Conservation (phyloP, 64 coral and sea anemone species). For the Dendronephthya gigantea region DNA sequence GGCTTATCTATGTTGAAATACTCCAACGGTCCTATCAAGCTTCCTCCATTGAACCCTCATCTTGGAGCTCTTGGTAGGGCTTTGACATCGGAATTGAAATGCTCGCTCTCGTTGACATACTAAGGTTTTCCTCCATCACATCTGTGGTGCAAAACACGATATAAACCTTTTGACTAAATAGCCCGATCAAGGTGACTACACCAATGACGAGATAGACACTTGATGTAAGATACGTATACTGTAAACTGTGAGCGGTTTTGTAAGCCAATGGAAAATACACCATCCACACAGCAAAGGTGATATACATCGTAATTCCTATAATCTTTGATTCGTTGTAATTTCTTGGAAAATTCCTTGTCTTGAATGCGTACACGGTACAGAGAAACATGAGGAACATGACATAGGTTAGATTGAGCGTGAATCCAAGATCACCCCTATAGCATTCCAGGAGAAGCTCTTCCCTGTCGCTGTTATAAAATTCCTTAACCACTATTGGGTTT, state of each 20-base stretch:
- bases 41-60: no score
- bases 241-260: constrained; percentile 10
- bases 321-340: constrained; percentile 49
- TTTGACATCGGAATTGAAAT: no score
- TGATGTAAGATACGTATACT: not conserved
- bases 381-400: constrained; percentile 23
- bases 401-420: constrained; percentile 26
- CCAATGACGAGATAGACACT: not conserved
- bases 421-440: not conserved
- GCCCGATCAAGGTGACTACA: not conserved
- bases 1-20: no score
- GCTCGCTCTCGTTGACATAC: no score
- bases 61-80: no score
- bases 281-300: constrained; percentile 38
- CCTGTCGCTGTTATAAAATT: not conserved
- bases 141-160: no score
- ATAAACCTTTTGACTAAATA: not conserved
- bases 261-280: constrained; percentile 24
- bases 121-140: no score
- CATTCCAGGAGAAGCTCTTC: constrained; percentile 26
- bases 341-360: constrained; percentile 34
- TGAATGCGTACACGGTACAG: constrained; percentile 37
- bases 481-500: not conserved
- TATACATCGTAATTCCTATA: constrained; percentile 35
- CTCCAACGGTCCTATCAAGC: no score